A percentile compares a stretch with the other conserved stretches of the same genome.
Conservation (phyloP, 2,113 vertebrate species). For the Psophia crepitans region DNA sequence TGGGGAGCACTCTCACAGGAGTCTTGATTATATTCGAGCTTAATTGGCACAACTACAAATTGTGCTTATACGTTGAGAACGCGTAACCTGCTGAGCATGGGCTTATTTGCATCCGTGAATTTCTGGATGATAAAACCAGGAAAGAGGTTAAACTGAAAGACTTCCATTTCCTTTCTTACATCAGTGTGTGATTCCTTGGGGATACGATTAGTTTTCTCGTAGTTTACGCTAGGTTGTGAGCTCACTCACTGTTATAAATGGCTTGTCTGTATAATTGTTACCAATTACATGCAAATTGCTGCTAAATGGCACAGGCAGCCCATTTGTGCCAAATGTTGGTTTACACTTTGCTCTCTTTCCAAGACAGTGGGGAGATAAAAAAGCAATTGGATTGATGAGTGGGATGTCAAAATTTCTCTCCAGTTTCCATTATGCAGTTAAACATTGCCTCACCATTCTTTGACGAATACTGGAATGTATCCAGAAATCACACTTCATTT, state of each 20-base stretch:
- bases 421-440: constrained; percentile 66
- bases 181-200: background rate
- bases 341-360: constrained; percentile 71
- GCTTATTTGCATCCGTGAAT: background rate
- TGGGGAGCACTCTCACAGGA: background rate
- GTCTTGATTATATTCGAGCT: background rate
- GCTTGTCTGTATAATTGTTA: constrained; percentile 63
- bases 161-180: constrained; percentile 5
- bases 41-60: background rate
- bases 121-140: background rate
- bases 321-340: constrained; percentile 63
- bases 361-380: constrained; percentile 68
- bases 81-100: background rate
- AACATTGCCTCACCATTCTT: constrained; percentile 56
- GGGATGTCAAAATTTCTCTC: constrained; percentile 54
- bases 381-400: constrained; percentile 56
- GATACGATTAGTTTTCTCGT: background rate
- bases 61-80: background rate
- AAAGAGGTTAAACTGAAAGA: background rate
- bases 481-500: constrained; percentile 69
- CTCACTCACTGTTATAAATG: constrained; percentile 44
- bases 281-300: constrained; percentile 59
- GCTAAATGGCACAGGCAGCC: constrained; percentile 53
- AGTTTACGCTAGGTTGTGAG: constrained; percentile 26
- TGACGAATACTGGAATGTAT: constrained; percentile 37